Percentiles rank a stretch among this genome's conserved stretches.
Evolutionary conservation across 2,888 invertebrate species (phyloP).

Genomic region (Petrolisthes manimaculis): DNA sequence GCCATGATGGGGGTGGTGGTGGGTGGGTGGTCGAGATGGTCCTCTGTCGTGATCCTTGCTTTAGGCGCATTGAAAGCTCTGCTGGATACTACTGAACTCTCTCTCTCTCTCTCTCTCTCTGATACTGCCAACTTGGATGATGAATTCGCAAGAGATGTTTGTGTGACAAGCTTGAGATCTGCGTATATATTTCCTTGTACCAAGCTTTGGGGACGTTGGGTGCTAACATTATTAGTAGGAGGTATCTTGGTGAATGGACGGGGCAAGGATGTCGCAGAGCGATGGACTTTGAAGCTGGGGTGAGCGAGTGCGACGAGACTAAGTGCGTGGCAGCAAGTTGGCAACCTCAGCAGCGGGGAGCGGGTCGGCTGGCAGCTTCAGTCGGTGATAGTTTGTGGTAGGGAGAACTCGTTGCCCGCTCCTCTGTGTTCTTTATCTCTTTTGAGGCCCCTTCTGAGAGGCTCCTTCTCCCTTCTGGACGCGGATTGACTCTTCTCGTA

Average conservation of each 20-base stretch:
- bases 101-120: slow-evolving; percentile 17
- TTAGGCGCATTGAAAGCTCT: slow-evolving; percentile 46
- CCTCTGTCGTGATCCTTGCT: slow-evolving; percentile 48
- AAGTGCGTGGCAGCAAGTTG: slow-evolving; percentile 49
- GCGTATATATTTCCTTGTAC: neutral
- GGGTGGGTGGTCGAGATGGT: slow-evolving; percentile 14
- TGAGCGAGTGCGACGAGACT: neutral
- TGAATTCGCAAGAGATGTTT: neutral
- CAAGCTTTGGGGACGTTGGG: neutral
- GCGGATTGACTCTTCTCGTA: slow-evolving; percentile 45
- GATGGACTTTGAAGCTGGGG: neutral
- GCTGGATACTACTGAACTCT: slow-evolving; percentile 31
- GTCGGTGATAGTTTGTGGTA: slow-evolving; percentile 58
- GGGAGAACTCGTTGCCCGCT: slow-evolving; percentile 51
- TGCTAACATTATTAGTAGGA: neutral
- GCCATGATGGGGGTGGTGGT: slow-evolving; percentile 15
- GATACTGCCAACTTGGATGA: neutral
- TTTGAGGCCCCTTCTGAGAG: slow-evolving; percentile 30
- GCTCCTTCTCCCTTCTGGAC: slow-evolving; percentile 45
- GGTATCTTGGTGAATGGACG: neutral
- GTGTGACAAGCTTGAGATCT: neutral
- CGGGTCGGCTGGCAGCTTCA: slow-evolving; percentile 47
- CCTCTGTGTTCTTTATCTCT: slow-evolving; percentile 55
- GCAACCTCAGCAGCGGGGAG: slow-evolving; percentile 53
- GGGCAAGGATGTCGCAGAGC: neutral